Base-by-base conservation (phyloP, 2,888 invertebrate species). In the Erebia epiphron region DNA sequence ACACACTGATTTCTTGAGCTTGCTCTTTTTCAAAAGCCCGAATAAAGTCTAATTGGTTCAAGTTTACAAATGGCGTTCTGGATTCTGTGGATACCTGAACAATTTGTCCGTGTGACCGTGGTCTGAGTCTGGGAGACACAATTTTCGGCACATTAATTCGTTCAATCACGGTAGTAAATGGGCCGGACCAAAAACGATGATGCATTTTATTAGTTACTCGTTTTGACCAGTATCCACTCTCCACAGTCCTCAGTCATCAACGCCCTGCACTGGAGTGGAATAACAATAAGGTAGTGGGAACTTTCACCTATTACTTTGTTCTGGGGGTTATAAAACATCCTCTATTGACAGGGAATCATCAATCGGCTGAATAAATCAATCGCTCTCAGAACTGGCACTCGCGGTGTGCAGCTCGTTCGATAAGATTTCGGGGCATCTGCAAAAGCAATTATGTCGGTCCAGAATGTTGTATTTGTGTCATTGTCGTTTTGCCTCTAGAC, bases 361-460 rank as follows among this genome's bases (percentile, higher is more conserved):
- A 70, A 77, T 65, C 70, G 73, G 75, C 73, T 75, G 76, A 69
- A 80, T 82, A 80, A 80, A 82, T 80, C 79, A 80, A 77, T 75
- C 77, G 78, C 77, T 79, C 80, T 80, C 79, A 84, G 84, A 87
- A 83, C 86, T 89, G 87, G 86, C 91, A 91, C 90, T 90, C 90
- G 88, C 87, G 86, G 89, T 88, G 85, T 85, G 80, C 80, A 76
- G 74, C 73, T 63, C 82, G 63, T 73, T 73, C 80, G 88, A 90
- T 90, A 88, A 86, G 79, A 88, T 88, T 84, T 85, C 82, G 76
- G 79, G 76, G 80, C 84, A 89, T 86, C 86, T 80, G 81, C 87
- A 93, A 93, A 92, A 93, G 92, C 90, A 88, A 90, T 89, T 87
- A 90, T 89, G 87, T 84, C 82, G 77, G 72, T 78, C 78, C 78